Evolutionary conservation across 1,140 invertebrate genomes (phyloP), one percentile per base, ranked within the genome.

Genomic region (Cataglyphis hispanica): DNA sequence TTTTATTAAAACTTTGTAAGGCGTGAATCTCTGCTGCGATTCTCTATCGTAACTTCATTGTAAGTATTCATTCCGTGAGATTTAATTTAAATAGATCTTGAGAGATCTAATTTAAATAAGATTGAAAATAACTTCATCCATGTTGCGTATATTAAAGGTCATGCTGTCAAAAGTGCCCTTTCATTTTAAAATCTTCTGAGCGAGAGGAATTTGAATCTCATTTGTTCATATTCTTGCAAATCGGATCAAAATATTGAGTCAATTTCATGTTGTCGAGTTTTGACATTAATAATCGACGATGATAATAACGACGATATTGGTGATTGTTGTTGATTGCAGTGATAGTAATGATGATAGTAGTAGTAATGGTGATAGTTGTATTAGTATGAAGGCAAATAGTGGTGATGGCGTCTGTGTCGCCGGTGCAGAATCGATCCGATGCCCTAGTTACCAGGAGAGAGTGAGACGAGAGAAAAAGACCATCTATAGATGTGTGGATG

Each of bases 381-480:
- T 72, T 69, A 53, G 64, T 78, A 72, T 40, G 50, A 34, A 58
- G 13, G n/a, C n/a, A 7, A 37, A 53, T 81, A 74, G 66, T 61
- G 7, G 22, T 75, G 37, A 61, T 81, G 72, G 84, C 61, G 86
- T 84, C 86, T 85, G 89, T 84, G 87, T 87, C 83, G 85, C 78
- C 83, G 89, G 84, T 87, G 91, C 90, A 92, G 91, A 80, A 94
- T 94, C 93, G 93, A 94, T 94, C 91, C 89, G 89, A 92, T 94
- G 93, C 89, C 92, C 93, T 92, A 94, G 92, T 93, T 94, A 93
- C 90, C 84, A 92, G 88, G 78, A 87, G 80, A 91, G 87, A 87
- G 89, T 77, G 88, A 91, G 90, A 92, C 83, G 66, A 83, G 78
- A 63, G 34, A 84, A 89, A 66, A 61, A 50, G 60, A 25, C 64